A percentile compares a stretch with the other conserved stretches of the same genome.
Conservation (phyloP, 2,113 vertebrate species). For the Galeopterus variegatus region DNA sequence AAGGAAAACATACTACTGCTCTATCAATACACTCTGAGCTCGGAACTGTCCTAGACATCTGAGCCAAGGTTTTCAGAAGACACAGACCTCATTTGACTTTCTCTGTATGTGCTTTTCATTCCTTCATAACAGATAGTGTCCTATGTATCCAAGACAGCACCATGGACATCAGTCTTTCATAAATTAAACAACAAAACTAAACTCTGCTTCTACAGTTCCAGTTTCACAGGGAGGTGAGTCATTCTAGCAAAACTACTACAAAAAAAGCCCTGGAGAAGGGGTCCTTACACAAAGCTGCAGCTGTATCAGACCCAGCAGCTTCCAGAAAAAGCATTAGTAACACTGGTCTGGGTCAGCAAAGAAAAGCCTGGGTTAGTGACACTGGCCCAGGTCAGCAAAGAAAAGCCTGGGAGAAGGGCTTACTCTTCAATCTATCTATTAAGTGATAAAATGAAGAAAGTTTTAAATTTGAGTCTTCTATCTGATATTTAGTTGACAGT, state of each 20-base stretch:
- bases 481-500: constrained; percentile 70
- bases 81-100: background rate
- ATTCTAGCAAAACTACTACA: background rate
- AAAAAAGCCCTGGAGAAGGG: background rate
- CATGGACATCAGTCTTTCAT: background rate
- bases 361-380: constrained; percentile 57
- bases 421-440: constrained; percentile 10
- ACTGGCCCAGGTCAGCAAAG: constrained; percentile 43
- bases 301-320: constrained; percentile 67
- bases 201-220: constrained; percentile 30
- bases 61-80: constrained; percentile 53
- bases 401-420: constrained; percentile 65
- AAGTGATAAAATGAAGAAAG: background rate
- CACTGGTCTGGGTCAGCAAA: constrained; percentile 34
- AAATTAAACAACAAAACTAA: constrained; percentile 51
- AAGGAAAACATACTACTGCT: background rate
- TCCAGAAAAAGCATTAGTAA: background rate
- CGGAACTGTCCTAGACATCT: background rate
- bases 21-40: background rate
- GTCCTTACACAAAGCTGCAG: constrained; percentile 64
- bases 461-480: constrained; percentile 66
- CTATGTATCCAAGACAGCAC: background rate
- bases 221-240: background rate
- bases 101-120: background rate
- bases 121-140: background rate